Evolutionary conservation across 2,797 vertebrate genomes (phyloP), one percentile per base, ranked within the genome.

Genomic region (Antennarius maculatus): DNA sequence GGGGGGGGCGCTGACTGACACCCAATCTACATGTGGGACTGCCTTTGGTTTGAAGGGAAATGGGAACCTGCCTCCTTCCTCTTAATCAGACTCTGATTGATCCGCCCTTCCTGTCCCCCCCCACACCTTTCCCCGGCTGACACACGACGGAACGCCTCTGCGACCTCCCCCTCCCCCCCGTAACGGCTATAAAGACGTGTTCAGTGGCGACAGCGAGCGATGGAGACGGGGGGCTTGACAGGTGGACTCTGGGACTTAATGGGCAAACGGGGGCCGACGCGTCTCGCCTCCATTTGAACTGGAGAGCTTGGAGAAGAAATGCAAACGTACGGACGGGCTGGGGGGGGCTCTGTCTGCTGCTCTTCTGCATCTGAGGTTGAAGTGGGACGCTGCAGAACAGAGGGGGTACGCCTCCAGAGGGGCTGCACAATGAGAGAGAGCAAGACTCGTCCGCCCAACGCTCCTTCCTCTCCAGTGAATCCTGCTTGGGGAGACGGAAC

Each of bases 71-170:
- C 71, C 81, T 71, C 61, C 71, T 53, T 79, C 69, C 61, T 81
- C 73, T 84, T 92, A 87, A 91, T 91, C 90, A 89, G 86, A 88
- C 78, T 86, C 54, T 90, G 84, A 92, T 92, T 86, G 89, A 90
- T 88, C 82, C 76, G 34, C 75, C 75, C 69, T 54, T 54, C 23
- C 62, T 5, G 1, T 62, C 7, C 42, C 75, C 39, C 87, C 71
- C 79, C 54, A 39, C 11, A 34, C 5, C 77, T 89, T 82, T 83
- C 79, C 69, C 79, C 83, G 81, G 86, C 58, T 83, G 89, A 86
- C 85, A 69, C 10, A 37, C 64, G 57, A 45, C 68, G 37, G 54
- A 83, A 77, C 84, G 73, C 48, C 69, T 57, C 55, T 18, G 59
- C 58, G 73, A 86, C 84, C 67, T 78, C 59, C 13, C 16, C 50